These are phyloP conservation scores for Drosophila kikkawai DNA, from an alignment of 1,140 invertebrate genomes.

Conservation along the genomic window DNA sequence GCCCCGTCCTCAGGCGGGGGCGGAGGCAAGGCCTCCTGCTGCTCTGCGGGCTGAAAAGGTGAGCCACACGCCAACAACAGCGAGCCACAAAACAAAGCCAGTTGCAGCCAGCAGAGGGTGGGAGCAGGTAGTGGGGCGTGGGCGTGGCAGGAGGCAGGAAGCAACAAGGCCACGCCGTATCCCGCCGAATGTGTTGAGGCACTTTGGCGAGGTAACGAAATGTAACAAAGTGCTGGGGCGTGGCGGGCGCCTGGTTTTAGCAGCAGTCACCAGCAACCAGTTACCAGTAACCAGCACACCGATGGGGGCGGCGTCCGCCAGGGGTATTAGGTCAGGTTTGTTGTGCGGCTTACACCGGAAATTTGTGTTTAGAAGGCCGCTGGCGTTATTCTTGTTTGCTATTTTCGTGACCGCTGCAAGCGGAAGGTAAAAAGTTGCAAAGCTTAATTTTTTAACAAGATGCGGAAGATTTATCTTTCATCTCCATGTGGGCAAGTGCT, in stretches of 20 bases:
- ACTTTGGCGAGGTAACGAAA: constrained; percentile 80
- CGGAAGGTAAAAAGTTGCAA: constrained; percentile 4
- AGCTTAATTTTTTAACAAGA: constrained; percentile 43
- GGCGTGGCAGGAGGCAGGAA: constrained; percentile 28
- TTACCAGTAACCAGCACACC: constrained; percentile 9
- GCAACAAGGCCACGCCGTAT: constrained; percentile 54
- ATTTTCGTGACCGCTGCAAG: constrained; percentile 5
- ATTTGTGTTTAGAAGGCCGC: constrained; percentile 75
- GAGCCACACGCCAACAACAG: constrained; percentile 64
- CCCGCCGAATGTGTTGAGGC: constrained; percentile 75
- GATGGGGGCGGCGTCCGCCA: constrained; percentile 12
- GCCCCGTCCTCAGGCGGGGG: constrained; percentile 17
- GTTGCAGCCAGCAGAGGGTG: constrained; percentile 44
- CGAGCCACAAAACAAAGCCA: constrained; percentile 64
- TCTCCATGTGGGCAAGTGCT: not conserved
- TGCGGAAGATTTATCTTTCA: constrained; percentile 20
- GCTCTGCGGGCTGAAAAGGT: constrained; percentile 50
- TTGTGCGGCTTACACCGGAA: constrained; percentile 79
- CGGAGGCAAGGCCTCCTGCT: not conserved
- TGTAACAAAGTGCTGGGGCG: constrained; percentile 72
- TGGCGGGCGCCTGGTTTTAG: constrained; percentile 20
- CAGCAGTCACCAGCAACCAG: constrained; percentile 14
- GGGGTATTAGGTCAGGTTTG: constrained; percentile 62
- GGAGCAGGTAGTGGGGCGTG: not conserved
- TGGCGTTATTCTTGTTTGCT: constrained; percentile 21